Evolutionary conservation across 2,888 invertebrate genomes (phyloP).

Genomic region (Altica lythri): DNA sequence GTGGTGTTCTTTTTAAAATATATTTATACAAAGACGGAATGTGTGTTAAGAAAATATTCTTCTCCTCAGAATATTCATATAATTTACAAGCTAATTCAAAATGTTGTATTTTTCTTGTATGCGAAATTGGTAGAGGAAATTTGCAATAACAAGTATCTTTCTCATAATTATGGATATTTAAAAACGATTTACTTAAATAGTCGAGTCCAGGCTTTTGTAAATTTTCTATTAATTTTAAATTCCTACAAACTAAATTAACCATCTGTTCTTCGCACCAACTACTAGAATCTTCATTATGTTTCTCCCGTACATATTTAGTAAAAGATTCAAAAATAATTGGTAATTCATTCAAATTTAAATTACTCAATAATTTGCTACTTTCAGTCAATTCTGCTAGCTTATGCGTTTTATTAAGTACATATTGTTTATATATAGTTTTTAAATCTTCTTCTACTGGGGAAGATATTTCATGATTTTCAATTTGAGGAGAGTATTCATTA

Average conservation of each 20-base stretch:
- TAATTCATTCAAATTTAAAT: conserved; percentile 40
- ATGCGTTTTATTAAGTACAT: conserved; percentile 52
- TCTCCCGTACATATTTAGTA: conserved; percentile 41
- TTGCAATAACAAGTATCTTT: conserved; percentile 64
- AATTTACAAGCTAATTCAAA: conserved; percentile 63
- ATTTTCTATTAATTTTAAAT: conserved; percentile 23
- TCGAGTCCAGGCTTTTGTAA: conserved; percentile 27
- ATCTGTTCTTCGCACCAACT: conserved; percentile 53
- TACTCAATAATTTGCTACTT: conserved; percentile 43
- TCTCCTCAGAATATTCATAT: conserved; percentile 47
- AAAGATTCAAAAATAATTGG: conserved; percentile 45
- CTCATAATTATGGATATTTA: conserved; percentile 59
- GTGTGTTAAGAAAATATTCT: conserved; percentile 60
- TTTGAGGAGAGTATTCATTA: conserved; percentile 36
- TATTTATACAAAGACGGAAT: conserved; percentile 70
- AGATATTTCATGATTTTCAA: conserved; percentile 25
- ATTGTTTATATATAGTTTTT: conserved; percentile 49
- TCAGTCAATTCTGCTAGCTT: conserved; percentile 49
- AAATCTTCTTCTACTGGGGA: conserved; percentile 41
- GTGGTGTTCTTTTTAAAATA: conserved; percentile 57
- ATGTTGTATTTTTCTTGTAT: conserved; percentile 58
- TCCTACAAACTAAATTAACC: conserved; percentile 46
- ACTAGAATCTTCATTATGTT: conserved; percentile 39
- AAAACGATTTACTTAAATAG: conserved; percentile 64
- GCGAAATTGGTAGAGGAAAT: conserved; percentile 63